A percentile compares a stretch with the other conserved stretches of the same genome.
These are phyloP conservation scores for Pogonomyrmex californicus DNA, from an alignment of 1,140 invertebrate species.

Conservation along the genomic window DNA sequence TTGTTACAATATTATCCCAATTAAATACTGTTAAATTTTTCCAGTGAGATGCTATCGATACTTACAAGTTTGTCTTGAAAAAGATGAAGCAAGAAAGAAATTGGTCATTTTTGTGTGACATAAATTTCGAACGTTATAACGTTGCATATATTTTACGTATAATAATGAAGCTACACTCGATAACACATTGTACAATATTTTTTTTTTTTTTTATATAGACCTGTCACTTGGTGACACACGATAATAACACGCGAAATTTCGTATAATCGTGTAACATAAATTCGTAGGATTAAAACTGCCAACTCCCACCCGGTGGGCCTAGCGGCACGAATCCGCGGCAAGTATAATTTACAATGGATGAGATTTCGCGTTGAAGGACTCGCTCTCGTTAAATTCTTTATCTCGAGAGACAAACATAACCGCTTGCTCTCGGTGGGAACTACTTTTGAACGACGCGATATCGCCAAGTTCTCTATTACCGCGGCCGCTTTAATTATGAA, in stretches of 20 bases:
- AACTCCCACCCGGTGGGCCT: not conserved
- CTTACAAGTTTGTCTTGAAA: not conserved
- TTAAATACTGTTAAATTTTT: not conserved
- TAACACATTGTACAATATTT: not conserved
- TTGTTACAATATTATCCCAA: not conserved
- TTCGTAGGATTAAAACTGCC: not conserved
- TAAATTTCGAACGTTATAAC: not conserved
- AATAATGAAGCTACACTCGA: not conserved
- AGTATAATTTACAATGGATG: conserved; percentile 44
- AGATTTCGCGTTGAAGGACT: conserved; percentile 41
- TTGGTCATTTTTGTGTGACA: not conserved
- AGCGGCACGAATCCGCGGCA: too few species aligned
- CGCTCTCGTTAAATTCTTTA: conserved; percentile 66
- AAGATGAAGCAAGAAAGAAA: not conserved
- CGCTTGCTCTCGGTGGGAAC: conserved; percentile 25
- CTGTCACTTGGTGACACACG: too few species aligned
- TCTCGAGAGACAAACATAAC: conserved; percentile 57
- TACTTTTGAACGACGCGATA: conserved; percentile 43
- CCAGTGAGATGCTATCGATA: not conserved
- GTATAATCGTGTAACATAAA: not conserved
- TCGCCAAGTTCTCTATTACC: conserved; percentile 67
- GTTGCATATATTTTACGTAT: not conserved
- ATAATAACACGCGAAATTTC: not conserved
- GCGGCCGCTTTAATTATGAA: conserved; percentile 79
- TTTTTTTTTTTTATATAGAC: not conserved